Evolutionary conservation across 2,888 invertebrate genomes (phyloP).

Genomic region (Synanthedon formicaeformis): DNA sequence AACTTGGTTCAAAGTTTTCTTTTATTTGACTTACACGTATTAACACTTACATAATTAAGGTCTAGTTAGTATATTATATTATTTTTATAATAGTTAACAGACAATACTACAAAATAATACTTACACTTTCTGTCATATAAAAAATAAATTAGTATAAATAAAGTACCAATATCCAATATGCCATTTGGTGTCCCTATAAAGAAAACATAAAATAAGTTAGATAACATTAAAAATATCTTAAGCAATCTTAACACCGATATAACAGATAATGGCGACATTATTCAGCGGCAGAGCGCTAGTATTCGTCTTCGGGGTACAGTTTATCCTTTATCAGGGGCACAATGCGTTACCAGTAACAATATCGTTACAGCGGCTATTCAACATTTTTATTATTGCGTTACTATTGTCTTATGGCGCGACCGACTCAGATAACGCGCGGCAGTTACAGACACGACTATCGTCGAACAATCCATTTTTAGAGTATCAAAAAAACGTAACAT

Average conservation of each 20-base stretch:
- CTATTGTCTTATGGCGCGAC: slow-evolving; percentile 70
- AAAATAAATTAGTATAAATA: no score
- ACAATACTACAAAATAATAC: no score
- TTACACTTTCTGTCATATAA: no score
- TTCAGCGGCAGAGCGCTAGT: slow-evolving; percentile 17
- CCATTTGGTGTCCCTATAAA: no score
- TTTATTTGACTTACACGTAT: not conserved
- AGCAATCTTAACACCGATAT: slow-evolving; percentile 8
- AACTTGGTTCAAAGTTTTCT: slow-evolving; percentile 26
- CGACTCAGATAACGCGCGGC: slow-evolving; percentile 41
- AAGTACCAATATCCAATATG: no score
- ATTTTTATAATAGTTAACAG: no score
- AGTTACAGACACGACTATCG: not conserved
- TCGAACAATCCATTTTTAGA: not conserved
- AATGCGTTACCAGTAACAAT: slow-evolving; percentile 65
- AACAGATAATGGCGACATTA: slow-evolving; percentile 17
- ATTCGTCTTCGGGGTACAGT: slow-evolving; percentile 65
- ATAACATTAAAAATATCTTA: not conserved
- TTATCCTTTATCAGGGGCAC: slow-evolving; percentile 66
- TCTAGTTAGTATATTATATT: no score
- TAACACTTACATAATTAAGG: no score
- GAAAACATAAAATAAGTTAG: not conserved
- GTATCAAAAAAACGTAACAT: not conserved
- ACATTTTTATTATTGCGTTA: slow-evolving; percentile 72
- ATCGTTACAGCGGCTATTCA: slow-evolving; percentile 69